Evolutionary conservation across 2,888 invertebrate genomes (phyloP).

Genomic region (Agapetus fuscipes): DNA sequence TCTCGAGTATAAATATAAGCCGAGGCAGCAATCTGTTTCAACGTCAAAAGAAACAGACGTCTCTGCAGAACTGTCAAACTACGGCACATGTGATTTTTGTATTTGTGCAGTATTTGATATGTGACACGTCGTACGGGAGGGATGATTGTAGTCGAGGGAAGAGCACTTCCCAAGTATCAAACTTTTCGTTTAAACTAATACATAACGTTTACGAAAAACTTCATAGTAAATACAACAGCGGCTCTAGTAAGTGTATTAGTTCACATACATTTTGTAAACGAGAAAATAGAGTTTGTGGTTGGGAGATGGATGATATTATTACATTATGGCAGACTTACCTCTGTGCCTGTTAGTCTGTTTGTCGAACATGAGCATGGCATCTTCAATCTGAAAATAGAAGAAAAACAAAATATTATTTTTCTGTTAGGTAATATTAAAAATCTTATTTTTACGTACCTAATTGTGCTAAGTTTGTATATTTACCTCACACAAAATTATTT

Average conservation of each 20-base stretch:
- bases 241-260: neutral
- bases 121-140: too few relatives aligned
- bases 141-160: too few relatives aligned
- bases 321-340: slow-evolving; percentile 63
- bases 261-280: neutral
- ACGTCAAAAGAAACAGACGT: slow-evolving; percentile 7
- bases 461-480: too few relatives aligned
- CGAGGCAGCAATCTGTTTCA: slow-evolving; percentile 4
- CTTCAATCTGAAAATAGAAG: slow-evolving; percentile 86
- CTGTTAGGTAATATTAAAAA: too few relatives aligned
- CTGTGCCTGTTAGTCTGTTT: slow-evolving; percentile 99
- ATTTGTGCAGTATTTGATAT: slow-evolving; percentile 2
- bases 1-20: neutral
- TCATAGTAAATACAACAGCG: too few relatives aligned
- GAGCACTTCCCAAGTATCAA: too few relatives aligned
- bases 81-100: neutral
- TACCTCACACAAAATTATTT: too few relatives aligned
- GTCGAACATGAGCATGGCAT: slow-evolving; percentile 99
- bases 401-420: slow-evolving; percentile 22
- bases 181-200: too few relatives aligned
- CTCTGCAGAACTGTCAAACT: slow-evolving; percentile 9
- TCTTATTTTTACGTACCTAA: too few relatives aligned
- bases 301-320: too few relatives aligned
- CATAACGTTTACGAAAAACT: too few relatives aligned
- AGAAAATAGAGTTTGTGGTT: too few relatives aligned